Evolutionary conservation across 2,113 vertebrate genomes (phyloP), one percentile per base, ranked within the genome.

Genomic region (Forbesichthys papilliferus): DNA sequence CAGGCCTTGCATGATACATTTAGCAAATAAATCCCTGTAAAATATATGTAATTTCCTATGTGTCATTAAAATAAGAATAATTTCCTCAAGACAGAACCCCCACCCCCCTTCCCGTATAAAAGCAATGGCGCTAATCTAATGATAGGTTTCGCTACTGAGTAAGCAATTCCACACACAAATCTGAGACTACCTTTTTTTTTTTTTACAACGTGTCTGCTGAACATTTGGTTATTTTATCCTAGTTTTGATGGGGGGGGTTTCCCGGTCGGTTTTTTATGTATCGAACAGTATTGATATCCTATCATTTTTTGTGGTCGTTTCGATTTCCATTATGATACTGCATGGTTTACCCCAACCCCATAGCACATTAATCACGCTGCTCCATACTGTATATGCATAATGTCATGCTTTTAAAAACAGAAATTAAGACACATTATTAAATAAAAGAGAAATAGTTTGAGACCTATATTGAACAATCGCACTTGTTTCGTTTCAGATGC

Each of bases 1-100:
- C 10, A 20, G 33, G 61, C n/a, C 67, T 46, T 46, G 65, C 64
- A 75, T 74, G 69, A 55, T 78, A 64, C 70, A 42, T 64, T 34
- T n/a, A 20, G 80, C 72, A 11, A 61, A 33, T 77, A 71, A 55
- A 66, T 75, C 61, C 77, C 63, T 70, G 74, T 77, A 80, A 36
- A 27, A 73, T 57, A 47, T 36, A 52, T 52, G 64, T 79, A 9
- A 13, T 51, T 11, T 12, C 8, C 49, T 12, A 3, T 4, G 11
- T 51, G 11, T 51, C 10, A 51, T 12, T 12, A 5, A 52, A 34
- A 61, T 67, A 64, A 62, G 73, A 71, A 48, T 51, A 60, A 58
- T 62, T 74, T 83, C 46, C 10, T 27, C 4, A 16, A 0, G 2
- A 12, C 11, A 55, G 36, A 6, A 42, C 54, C 69, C 42, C 52